A percentile compares a stretch with the other conserved stretches of the same genome.
These are phyloP conservation scores for Actinopyga echinites DNA, from an alignment of 53 echinoderm and acorn worm species.

Conservation along the genomic window DNA sequence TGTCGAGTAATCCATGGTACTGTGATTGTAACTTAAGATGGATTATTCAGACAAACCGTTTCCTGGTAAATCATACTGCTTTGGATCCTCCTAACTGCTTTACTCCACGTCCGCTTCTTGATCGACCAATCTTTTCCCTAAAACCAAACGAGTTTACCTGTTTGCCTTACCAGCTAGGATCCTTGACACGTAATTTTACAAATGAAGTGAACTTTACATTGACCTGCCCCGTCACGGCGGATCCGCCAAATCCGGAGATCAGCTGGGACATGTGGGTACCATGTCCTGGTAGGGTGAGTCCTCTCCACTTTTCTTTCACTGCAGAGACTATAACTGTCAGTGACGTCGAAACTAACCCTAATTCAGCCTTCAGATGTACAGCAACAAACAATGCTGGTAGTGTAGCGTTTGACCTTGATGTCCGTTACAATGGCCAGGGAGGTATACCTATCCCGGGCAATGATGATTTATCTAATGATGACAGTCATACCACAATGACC, in stretches of 20 bases:
- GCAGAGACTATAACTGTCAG: not conserved
- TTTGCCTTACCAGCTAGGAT: not conserved
- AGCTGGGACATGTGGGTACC: not conserved
- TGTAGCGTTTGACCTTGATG: not conserved
- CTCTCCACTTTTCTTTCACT: not conserved
- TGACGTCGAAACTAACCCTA: not conserved
- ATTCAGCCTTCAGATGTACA: not conserved
- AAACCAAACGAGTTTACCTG: not conserved
- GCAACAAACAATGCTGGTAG: constrained; percentile 9
- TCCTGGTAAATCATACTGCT: not conserved
- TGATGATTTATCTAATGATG: too few species aligned
- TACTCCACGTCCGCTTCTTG: not conserved
- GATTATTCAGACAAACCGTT: not conserved
- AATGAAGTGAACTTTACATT: not conserved
- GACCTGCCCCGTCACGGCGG: not conserved
- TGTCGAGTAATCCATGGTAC: constrained; percentile 15
- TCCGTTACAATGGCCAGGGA: not conserved
- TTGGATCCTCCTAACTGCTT: not conserved
- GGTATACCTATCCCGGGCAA: not conserved
- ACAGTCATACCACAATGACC: too few species aligned
- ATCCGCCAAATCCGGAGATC: not conserved
- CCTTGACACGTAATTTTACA: not conserved
- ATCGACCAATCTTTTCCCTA: not conserved
- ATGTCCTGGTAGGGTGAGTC: not conserved
- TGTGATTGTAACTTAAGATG: constrained; percentile 15